A percentile compares a stretch with the other conserved stretches of the same genome.
phyloP scores from a whole-genome alignment of 2,797 vertebrate genomes.

The Chanos chanos region DNA sequence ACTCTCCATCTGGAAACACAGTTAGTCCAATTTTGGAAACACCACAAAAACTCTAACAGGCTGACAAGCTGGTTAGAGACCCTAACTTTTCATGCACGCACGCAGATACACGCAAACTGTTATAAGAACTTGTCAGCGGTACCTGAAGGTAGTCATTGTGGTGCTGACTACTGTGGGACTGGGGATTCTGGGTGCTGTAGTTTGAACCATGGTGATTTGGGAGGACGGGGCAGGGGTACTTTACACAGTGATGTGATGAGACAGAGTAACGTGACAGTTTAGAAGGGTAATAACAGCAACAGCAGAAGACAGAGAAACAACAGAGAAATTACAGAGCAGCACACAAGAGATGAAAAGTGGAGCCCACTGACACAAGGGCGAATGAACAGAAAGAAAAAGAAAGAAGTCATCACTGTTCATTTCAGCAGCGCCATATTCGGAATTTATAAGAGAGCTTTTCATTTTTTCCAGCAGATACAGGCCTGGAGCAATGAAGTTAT shows the following conservation, averaged over 20 bases:
- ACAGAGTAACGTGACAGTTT: neutral
- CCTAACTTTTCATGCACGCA: neutral
- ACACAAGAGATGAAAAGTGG: neutral
- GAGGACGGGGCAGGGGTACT: conserved; percentile 80
- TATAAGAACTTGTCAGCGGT: conserved; percentile 51
- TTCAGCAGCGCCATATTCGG: no score
- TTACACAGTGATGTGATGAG: conserved; percentile 51
- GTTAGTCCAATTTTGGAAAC: no score
- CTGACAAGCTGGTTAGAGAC: neutral
- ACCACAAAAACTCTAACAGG: neutral
- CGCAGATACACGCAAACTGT: neutral
- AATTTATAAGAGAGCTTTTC: no score
- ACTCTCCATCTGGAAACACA: no score
- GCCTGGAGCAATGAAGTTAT: no score
- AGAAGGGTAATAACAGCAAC: neutral
- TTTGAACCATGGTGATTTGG: conserved; percentile 71
- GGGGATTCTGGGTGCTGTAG: conserved; percentile 71
- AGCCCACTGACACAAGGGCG: neutral
- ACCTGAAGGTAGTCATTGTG: conserved; percentile 84
- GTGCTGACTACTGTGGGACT: conserved; percentile 82
- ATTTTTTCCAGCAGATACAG: no score
- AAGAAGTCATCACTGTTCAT: no score
- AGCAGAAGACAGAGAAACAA: neutral
- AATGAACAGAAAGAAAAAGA: neutral
- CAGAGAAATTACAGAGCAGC: neutral